Conservation (phyloP, 1,140 invertebrate species). For the Batillaria attramentaria region DNA sequence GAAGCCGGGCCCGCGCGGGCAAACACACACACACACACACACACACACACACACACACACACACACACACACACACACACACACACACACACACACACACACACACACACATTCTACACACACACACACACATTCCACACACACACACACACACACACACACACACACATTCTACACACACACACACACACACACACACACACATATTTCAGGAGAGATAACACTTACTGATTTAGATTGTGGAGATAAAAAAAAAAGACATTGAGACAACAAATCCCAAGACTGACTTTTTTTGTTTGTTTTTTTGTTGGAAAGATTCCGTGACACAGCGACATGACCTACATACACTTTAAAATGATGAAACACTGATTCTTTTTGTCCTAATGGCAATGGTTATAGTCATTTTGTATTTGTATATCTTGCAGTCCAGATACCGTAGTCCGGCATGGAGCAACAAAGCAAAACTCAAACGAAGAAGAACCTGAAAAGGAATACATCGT, state of each 20-base stretch:
- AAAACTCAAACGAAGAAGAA: no score
- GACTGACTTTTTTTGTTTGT: background rate
- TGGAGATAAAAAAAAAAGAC: background rate
- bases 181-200: background rate
- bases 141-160: conserved; percentile 3
- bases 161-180: conserved; percentile 11
- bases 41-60: background rate
- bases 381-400: no score
- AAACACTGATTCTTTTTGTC: no score
- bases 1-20: no score
- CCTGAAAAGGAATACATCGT: no score
- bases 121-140: background rate
- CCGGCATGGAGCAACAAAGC: no score
- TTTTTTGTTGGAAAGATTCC: background rate
- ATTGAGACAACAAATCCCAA: background rate
- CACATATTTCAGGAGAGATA: no score
- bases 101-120: conserved; percentile 7
- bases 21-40: background rate
- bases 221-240: no score
- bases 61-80: conserved; percentile 19
- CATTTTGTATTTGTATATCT: no score
- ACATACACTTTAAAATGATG: no score
- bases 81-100: conserved; percentile 18
- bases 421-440: no score
- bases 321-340: no score